These are phyloP conservation scores for Dilophus febrilis DNA, from an alignment of 2,888 invertebrate species.

Conservation along the genomic window DNA sequence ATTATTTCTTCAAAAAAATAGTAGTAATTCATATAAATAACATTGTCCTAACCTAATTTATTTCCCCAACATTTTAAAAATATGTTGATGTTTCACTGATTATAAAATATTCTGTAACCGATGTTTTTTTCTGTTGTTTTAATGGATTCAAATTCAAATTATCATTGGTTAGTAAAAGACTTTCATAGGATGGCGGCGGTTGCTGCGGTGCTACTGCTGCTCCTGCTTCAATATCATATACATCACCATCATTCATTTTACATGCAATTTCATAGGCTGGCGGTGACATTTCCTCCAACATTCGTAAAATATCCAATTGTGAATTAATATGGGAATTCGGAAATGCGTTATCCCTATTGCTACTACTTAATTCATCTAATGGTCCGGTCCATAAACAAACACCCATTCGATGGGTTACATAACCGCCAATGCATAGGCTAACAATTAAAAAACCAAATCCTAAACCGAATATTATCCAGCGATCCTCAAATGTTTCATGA, in stretches of 20 bases:
- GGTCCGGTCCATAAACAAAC: slow-evolving; percentile 31
- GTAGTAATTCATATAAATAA: too few species aligned
- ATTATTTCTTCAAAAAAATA: too few species aligned
- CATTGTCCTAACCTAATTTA: too few species aligned
- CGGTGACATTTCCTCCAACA: slow-evolving; percentile 26
- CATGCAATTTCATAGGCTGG: slow-evolving; percentile 29
- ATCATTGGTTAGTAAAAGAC: slow-evolving; percentile 25
- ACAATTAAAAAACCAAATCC: slow-evolving; percentile 29
- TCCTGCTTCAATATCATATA: too few species aligned
- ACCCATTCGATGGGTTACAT: slow-evolving; percentile 31
- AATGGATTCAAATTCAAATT: background rate
- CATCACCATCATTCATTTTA: slow-evolving; percentile 24
- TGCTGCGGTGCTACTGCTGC: slow-evolving; percentile 22
- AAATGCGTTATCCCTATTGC: slow-evolving; percentile 3
- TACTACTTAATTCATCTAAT: slow-evolving; percentile 18
- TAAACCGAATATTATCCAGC: slow-evolving; percentile 30
- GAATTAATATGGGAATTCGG: slow-evolving; percentile 18
- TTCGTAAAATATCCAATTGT: slow-evolving; percentile 26
- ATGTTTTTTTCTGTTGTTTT: too few species aligned
- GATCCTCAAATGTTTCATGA: slow-evolving; percentile 19
- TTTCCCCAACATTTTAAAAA: too few species aligned
- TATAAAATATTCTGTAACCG: too few species aligned
- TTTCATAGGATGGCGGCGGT: slow-evolving; percentile 29
- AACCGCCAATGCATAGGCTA: slow-evolving; percentile 29
- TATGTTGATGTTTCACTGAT: too few species aligned